Base-by-base conservation (phyloP, 2,888 invertebrate species). In the Xestia sexstrigata region DNA sequence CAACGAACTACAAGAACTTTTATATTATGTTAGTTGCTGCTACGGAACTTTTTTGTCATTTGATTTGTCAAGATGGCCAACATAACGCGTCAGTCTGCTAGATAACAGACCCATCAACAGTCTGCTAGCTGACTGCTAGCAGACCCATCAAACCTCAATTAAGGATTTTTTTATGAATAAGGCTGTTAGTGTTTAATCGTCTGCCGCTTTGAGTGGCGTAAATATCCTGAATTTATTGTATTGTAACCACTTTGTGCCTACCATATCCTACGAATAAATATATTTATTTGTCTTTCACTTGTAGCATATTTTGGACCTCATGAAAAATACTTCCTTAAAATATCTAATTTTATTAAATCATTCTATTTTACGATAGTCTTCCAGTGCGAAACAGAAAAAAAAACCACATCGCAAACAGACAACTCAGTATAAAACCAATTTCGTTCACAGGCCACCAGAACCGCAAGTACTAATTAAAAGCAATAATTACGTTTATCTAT, bases 391-490 rank as follows among this genome's bases (percentile, higher is more conserved):
- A 39, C 13, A 35, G 39, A n/a, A 47, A 58, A 23, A 17, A 72
- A 26, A 79, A 70, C 17, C 30, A 39, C 45, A 47, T 47, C 15
- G 5, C 47, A 52, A 11, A n/a, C 58, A 47, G 35, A 66, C n/a
- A 49, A 1, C 1, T 47, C n/a, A 9, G 6, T 30, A 67, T 42
- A 69, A 74, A 82, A 58, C 26, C 17, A 67, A 74, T 71, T 66
- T 20, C 30, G 2, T 42, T 39, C 11, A 67, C 52, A 47, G 39
- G 47, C 39, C 45, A 49, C 42, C 15, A 42, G 15, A 30, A 67
- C 84, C 85, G 13, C 77, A 72, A 69, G 45, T 65, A 73, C 76
- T 80, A 89, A 89, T 87, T 89, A 81, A 83, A 89, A 70, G 42
- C 74, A 83, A 89, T 81, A 78, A 88, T 89, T 75, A 78, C 80